Evolutionary conservation across 2,797 vertebrate genomes (phyloP), one percentile per base, ranked within the genome.

Genomic region (Loriculus beryllinus): DNA sequence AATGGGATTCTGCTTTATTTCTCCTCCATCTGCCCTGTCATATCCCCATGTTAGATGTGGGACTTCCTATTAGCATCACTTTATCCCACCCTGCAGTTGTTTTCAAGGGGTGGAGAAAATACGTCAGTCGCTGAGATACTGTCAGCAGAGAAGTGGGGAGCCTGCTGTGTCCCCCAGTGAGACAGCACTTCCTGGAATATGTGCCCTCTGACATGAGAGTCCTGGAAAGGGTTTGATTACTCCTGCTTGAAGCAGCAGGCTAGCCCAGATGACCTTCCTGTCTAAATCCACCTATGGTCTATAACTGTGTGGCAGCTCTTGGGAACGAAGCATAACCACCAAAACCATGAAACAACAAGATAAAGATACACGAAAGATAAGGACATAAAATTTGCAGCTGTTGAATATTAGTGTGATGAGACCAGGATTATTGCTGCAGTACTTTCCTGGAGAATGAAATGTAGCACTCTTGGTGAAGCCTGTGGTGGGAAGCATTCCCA

Each of bases 1-100:
- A 84, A 88, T 1, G 20, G n/a, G 25, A 57, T 82, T 49, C 84
- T 92, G 86, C 56, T 95, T 93, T 82, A 48, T 89, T 93, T 93
- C 57, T 85, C 10, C 22, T 89, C 65, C 65, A 82, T 86, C 79
- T 4, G 25, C 62, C 60, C 72, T 18, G 16, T 45, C 76, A 62
- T n/a, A 20, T 26, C 49, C 71, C 54, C 45, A 28, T 1, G 9
- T 91, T 67, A 91, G 82, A 92, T 82, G 90, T 92, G 92, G 84
- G 52, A 65, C 79, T 93, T 89, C 16, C 56, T 14, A 68, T 85
- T 75, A 88, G 15, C 68, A 59, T 54, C 10, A 3, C 19, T 95
- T 90, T 75, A 71, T 85, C 52, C 45, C 40, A n/a, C 9, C 4
- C 65, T 83, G 35, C 6, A 15, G 67, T 78, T 68, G 3, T 60